phyloP scores from a whole-genome alignment of 1,140 invertebrate species.

The Papilio dardanus region DNA sequence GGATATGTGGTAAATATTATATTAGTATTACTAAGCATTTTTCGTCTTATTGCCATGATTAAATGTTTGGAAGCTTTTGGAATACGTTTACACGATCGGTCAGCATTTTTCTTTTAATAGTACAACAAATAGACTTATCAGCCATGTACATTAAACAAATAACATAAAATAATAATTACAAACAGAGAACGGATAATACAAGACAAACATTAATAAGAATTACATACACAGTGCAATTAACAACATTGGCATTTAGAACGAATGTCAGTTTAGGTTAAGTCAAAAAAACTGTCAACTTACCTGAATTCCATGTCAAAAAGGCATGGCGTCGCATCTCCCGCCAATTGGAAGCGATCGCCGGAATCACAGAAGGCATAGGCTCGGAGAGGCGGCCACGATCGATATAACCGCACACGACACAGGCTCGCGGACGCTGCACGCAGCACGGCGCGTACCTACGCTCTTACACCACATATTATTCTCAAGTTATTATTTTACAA shows the following conservation, averaged over 20 bases:
- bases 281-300: constrained; percentile 53
- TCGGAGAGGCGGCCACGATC: constrained; percentile 66
- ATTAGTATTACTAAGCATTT: neutral
- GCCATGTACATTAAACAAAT: neutral
- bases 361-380: constrained; percentile 66
- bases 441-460: constrained; percentile 61
- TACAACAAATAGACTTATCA: neutral
- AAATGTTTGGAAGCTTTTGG: neutral
- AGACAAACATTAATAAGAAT: neutral
- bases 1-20: neutral
- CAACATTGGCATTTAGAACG: neutral
- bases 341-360: constrained; percentile 71
- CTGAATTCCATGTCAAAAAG: constrained; percentile 53
- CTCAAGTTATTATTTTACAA: constrained; percentile 81
- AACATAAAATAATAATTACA: neutral
- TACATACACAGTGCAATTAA: neutral
- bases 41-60: neutral
- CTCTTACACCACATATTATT: constrained; percentile 74
- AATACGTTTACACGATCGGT: neutral
- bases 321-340: constrained; percentile 64
- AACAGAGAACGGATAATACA: neutral
- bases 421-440: constrained; percentile 60
- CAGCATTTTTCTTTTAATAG: neutral
- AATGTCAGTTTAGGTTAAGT: neutral
- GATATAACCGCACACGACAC: constrained; percentile 70